phyloP scores from a whole-genome alignment of 2,888 invertebrate species.

The Leucophora obtusa region DNA sequence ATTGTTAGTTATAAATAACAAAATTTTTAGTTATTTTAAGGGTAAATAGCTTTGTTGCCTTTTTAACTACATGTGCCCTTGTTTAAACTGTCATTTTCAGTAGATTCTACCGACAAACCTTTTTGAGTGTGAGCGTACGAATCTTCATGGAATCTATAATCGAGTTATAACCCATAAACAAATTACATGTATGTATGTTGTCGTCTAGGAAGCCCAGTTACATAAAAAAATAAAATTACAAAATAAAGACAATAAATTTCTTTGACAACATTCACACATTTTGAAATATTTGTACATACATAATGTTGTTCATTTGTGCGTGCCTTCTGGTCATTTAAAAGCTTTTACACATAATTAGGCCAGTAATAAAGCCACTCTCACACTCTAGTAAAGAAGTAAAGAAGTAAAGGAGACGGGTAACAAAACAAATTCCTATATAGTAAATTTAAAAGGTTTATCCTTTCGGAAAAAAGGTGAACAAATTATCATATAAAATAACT shows the following conservation, averaged over 20 bases:
- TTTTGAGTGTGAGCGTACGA: too few species aligned
- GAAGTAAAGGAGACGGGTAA: conserved; percentile 11
- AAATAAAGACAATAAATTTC: conserved; percentile 33
- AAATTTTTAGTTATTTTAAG: too few species aligned
- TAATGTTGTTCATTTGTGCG: conserved; percentile 29
- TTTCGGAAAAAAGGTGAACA: conserved; percentile 49
- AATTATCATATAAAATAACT: conserved; percentile 46
- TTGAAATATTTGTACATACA: neutral
- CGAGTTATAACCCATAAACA: too few species aligned
- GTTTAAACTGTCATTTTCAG: too few species aligned
- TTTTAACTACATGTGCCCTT: too few species aligned
- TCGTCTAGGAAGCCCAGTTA: neutral
- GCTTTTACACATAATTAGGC: conserved; percentile 64
- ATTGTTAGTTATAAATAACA: too few species aligned
- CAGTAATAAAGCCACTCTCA: conserved; percentile 38
- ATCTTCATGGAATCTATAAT: too few species aligned
- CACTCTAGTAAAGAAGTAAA: neutral
- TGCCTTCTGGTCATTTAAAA: conserved; percentile 61
- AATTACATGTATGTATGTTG: too few species aligned
- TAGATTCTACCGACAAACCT: too few species aligned
- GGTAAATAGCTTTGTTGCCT: too few species aligned
- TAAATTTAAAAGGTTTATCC: conserved; percentile 50
- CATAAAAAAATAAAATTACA: neutral
- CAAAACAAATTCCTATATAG: conserved; percentile 40
- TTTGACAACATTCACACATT: conserved; percentile 21